A percentile compares a stretch with the other conserved stretches of the same genome.
Conservation (phyloP, 2,888 invertebrate species). For the Helicoverpa assulta region DNA sequence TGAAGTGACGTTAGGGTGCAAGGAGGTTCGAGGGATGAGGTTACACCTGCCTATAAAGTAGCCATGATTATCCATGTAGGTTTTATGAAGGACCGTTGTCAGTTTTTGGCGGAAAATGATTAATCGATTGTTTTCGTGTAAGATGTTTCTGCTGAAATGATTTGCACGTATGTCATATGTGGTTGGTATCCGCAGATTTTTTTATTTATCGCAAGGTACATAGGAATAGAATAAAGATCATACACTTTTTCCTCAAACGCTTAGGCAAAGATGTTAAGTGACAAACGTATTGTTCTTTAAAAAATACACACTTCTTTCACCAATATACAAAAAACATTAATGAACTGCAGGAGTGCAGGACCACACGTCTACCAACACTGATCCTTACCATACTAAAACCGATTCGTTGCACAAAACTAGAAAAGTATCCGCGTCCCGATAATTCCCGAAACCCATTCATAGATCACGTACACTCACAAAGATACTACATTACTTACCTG, state of each 20-base stretch:
- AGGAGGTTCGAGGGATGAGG: constrained; percentile 34
- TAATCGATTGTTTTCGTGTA: background rate
- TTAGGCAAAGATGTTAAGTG: too few species aligned
- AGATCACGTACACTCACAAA: constrained; percentile 78
- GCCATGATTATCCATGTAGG: constrained; percentile 40
- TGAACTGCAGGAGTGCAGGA: constrained; percentile 2
- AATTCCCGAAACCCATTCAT: constrained; percentile 84
- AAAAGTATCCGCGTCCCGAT: constrained; percentile 62
- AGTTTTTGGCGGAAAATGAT: constrained; percentile 1
- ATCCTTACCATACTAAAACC: background rate
- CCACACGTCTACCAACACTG: background rate
- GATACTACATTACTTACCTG: constrained; percentile 72
- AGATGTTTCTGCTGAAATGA: background rate
- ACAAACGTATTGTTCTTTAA: background rate
- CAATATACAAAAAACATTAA: background rate
- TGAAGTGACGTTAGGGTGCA: constrained; percentile 56
- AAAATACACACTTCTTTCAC: background rate
- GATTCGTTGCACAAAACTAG: constrained; percentile 60
- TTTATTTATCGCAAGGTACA: too few species aligned
- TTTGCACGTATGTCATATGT: background rate
- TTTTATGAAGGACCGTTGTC: background rate
- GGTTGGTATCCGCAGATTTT: too few species aligned
- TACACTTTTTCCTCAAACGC: too few species aligned
- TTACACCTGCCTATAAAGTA: constrained; percentile 71
- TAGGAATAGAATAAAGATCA: too few species aligned